Evolutionary conservation across 2,888 invertebrate genomes (phyloP), one percentile per base, ranked within the genome.

Genomic region (Rotaria socialis): DNA sequence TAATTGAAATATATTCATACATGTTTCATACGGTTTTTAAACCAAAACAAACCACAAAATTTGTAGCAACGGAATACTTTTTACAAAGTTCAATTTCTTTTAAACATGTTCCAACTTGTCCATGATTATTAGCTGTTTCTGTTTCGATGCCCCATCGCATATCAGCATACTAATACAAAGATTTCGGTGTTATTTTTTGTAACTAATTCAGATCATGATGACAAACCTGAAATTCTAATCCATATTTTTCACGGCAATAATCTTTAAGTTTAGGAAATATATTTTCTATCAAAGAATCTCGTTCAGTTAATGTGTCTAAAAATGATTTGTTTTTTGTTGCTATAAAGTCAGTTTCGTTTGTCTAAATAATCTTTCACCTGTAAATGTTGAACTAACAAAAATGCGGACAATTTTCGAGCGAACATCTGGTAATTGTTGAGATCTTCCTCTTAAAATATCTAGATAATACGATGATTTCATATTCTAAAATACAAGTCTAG

Each of bases 351-450:
- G 0, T 52, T 14, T 52, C 16, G 5, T 55, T 55, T 22, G 19
- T 55, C 16, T 19, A 19, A 55, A 55, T 2, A 55, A 5, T 55
- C 22, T 22, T 55, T 55, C 27, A 75, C 75, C 43, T 47, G 80
- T 47, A 43, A 80, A 80, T 80, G 80, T 80, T n/a, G 80, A 80
- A n/a, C 80, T 80, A n/a, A 80, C n/a, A 47, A 80, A 80, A 2
- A 80, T 47, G 24, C 80, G 80, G 2, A 80, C 47, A 22, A n/a
- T 11, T 47, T 47, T 80, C 35, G 80, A 80, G 47, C 47, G 7
- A 5, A 47, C 47, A 80, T 80, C 80, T 4, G 80, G 80, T 11
- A 80, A n/a, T 47, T 80, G 24, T 43, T 80, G 24, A 47, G n/a
- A 47, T 80, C 80, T 35, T 24, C 80, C 80, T 24, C 67, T 24